Base-by-base conservation (phyloP, 2,888 invertebrate species). In the Agrochola litura region DNA sequence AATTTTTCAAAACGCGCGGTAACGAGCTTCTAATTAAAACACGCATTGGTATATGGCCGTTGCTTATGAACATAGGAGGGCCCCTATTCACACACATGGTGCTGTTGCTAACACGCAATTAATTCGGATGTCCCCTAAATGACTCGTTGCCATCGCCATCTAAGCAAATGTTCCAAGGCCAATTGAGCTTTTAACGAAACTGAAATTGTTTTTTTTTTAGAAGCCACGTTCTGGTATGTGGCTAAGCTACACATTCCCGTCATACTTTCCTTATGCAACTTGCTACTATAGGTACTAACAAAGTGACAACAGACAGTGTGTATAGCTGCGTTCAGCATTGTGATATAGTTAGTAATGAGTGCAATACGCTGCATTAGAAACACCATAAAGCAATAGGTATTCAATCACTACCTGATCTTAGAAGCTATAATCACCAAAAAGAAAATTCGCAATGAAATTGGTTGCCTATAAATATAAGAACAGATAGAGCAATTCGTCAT, bases 261-360 rank as follows among this genome's bases (percentile, higher is more conserved):
- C 84, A 84, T 87, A 77, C 74, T 75, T 82, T 89, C 83, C 84
- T 89, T 91, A 90, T 86, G 92, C 90, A 92, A 91, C 91, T 89
- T 88, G 91, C 89, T 92, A 91, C 91, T 91, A 83, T 87, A n/a
- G n/a, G n/a, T n/a, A 86, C 83, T 85, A 85, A 88, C 83, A 90
- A 81, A 83, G 84, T 84, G 81, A 86, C 81, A 82, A 65, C 72
- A 46, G 25, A 76, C 56, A 22, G 64, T 64, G 56, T 73, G 63
- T 14, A 6, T 49, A 74, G 67, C 56, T 73, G 60, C 68, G 71
- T 74, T 77, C 43, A 68, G 58, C 68, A 73, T 74, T 76, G 43
- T 75, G 72, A 74, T 74, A 56, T 74, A 77, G 46, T 41, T 30
- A 30, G 30, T 30, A 76, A 54, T 19, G 25, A 67, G 14, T 49